Conservation (phyloP, 92 coral and sea anemone genomes). For the Epizoanthus stellaris region DNA sequence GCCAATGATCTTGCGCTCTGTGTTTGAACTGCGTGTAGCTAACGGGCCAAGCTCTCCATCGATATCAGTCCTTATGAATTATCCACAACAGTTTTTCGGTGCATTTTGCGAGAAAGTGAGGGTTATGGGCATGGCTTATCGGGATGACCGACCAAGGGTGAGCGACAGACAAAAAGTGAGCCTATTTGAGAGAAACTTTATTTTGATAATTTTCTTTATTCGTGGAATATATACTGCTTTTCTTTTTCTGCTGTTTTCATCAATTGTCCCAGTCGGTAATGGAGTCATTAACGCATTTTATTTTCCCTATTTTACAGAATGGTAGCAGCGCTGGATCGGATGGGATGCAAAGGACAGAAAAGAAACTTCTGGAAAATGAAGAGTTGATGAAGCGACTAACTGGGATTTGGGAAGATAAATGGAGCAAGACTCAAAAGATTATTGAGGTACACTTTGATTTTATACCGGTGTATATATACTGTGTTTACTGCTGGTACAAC, state of each 20-base stretch:
- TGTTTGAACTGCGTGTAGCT: slow-evolving; percentile 26
- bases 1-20: slow-evolving; percentile 27
- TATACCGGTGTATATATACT: background rate
- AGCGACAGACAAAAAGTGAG: background rate
- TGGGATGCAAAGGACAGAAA: slow-evolving; percentile 78
- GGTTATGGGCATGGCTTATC: background rate
- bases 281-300: background rate
- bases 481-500: background rate
- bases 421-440: slow-evolving; percentile 94
- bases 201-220: too few species aligned
- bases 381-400: slow-evolving; percentile 94
- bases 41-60: background rate
- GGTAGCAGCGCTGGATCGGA: slow-evolving; percentile 56
- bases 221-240: too few species aligned
- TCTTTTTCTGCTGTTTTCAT: background rate
- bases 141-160: slow-evolving; percentile 14
- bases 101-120: slow-evolving; percentile 27
- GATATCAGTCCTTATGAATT: slow-evolving; percentile 5
- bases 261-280: background rate
- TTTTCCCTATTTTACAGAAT: slow-evolving; percentile 34
- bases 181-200: background rate
- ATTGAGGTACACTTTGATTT: slow-evolving; percentile 77
- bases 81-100: slow-evolving; percentile 42
- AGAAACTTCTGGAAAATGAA: slow-evolving; percentile 92
- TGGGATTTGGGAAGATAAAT: slow-evolving; percentile 99